These are phyloP conservation scores for Poeciliopsis paucimaculata DNA, from an alignment of 2,797 vertebrate species.

Conservation along the genomic window DNA sequence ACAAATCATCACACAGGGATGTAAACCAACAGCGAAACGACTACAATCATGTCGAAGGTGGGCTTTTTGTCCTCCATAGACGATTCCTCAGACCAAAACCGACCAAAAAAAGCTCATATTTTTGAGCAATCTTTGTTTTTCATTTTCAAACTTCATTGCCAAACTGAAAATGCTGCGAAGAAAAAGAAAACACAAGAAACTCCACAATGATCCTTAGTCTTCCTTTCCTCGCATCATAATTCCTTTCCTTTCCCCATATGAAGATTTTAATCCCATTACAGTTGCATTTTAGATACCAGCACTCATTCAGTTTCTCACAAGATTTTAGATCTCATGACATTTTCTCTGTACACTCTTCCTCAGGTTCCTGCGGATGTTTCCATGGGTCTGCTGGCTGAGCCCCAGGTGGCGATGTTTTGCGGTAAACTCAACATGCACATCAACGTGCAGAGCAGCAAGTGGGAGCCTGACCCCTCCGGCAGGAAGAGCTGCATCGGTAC, in stretches of 20 bases:
- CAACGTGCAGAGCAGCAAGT: conserved; percentile 97
- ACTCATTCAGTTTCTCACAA: conserved; percentile 36
- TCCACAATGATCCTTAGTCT: not conserved
- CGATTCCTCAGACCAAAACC: not conserved
- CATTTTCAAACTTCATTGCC: not conserved
- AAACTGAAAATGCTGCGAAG: not conserved
- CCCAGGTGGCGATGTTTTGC: conserved; percentile 98
- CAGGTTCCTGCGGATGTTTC: conserved; percentile 83
- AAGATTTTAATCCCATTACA: not conserved
- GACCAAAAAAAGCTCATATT: not conserved
- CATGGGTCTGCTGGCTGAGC: conserved; percentile 87
- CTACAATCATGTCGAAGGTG: conserved; percentile 35
- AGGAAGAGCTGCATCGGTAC: conserved; percentile 91
- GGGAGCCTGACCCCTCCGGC: conserved; percentile 91
- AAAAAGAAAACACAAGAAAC: not conserved
- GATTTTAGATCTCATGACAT: conserved; percentile 45
- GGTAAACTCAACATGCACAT: conserved; percentile 98
- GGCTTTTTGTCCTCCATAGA: not conserved
- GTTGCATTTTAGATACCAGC: not conserved
- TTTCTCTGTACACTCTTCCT: not conserved
- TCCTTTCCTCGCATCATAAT: not conserved
- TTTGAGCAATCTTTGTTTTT: conserved; percentile 9
- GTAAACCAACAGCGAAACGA: conserved; percentile 50
- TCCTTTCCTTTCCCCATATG: not conserved
- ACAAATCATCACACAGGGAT: conserved; percentile 24